Evolutionary conservation across 1,140 invertebrate genomes (phyloP).

Genomic region (Bicyclus anynana): DNA sequence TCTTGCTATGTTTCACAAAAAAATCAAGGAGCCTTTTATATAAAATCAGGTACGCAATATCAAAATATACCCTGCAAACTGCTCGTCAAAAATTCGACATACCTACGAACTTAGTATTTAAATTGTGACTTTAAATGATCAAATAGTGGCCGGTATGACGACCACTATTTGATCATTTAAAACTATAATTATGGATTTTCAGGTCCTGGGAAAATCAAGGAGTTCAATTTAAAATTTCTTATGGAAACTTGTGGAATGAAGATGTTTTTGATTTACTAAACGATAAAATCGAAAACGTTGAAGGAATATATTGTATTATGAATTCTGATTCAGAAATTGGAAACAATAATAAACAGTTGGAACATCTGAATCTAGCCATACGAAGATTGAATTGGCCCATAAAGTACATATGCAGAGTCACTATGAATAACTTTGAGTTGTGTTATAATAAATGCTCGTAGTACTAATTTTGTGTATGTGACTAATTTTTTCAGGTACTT

Average conservation of each 20-base stretch:
- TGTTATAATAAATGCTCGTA: too few species aligned
- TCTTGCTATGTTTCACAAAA: slow-evolving; percentile 20
- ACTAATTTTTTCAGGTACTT: slow-evolving; percentile 32
- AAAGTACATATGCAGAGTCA: slow-evolving; percentile 9
- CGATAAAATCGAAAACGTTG: not conserved
- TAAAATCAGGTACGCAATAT: slow-evolving; percentile 19
- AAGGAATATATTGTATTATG: slow-evolving; percentile 18
- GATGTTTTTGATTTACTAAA: not conserved
- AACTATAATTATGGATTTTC: too few species aligned
- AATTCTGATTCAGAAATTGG: not conserved
- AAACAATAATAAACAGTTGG: not conserved
- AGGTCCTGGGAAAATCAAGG: slow-evolving; percentile 13
- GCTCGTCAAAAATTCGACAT: too few species aligned
- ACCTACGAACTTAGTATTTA: too few species aligned
- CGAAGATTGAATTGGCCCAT: not conserved
- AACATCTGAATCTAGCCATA: slow-evolving; percentile 2
- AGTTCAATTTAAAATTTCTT: slow-evolving; percentile 1
- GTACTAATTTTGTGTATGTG: too few species aligned
- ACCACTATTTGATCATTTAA: too few species aligned
- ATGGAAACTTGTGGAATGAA: not conserved
- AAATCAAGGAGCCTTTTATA: slow-evolving; percentile 8
- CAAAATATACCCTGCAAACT: too few species aligned
- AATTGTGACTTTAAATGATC: too few species aligned
- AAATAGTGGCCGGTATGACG: too few species aligned
- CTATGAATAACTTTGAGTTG: too few species aligned